A percentile compares a stretch with the other conserved stretches of the same genome.
phyloP scores from a whole-genome alignment of 1,140 invertebrate genomes.

The Ceratina calcarata region DNA sequence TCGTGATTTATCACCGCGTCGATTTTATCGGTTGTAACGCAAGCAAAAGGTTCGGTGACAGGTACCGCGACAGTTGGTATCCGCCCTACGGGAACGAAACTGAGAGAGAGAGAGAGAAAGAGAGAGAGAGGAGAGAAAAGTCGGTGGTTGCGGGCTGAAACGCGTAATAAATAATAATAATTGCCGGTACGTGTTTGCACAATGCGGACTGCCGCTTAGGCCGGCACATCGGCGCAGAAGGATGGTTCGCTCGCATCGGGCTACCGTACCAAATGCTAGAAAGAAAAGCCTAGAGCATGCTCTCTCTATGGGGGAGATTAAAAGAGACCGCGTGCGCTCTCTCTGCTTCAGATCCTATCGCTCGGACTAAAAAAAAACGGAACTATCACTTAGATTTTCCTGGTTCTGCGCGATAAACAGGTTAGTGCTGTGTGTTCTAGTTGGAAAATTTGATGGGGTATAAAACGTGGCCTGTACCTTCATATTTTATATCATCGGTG shows the following conservation, averaged over 20 bases:
- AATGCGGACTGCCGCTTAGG: constrained; percentile 74
- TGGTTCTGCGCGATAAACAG: not conserved
- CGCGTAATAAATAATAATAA: constrained; percentile 78
- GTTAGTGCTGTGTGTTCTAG: constrained; percentile 64
- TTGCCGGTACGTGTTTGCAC: constrained; percentile 78
- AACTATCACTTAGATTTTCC: constrained; percentile 1
- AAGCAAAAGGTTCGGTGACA: constrained; percentile 55
- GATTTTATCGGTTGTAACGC: constrained; percentile 54
- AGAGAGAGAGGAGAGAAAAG: constrained; percentile 61
- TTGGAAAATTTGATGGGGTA: constrained; percentile 57
- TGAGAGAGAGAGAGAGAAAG: constrained; percentile 24
- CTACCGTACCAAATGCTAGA: constrained; percentile 26
- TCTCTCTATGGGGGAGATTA: constrained; percentile 55
- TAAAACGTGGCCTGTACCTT: constrained; percentile 41
- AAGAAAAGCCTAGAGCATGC: constrained; percentile 37
- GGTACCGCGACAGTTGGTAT: constrained; percentile 67
- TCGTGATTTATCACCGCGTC: constrained; percentile 46
- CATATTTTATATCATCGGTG: constrained; percentile 77
- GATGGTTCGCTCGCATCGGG: constrained; percentile 39
- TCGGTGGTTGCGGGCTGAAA: constrained; percentile 66
- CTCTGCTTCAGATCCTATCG: not conserved
- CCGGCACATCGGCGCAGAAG: constrained; percentile 49
- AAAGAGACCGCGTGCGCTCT: constrained; percentile 15
- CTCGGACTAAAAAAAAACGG: not conserved
- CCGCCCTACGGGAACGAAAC: constrained; percentile 43